Base-by-base conservation (phyloP, 37 sponge, comb jelly and placozoan genomes). In the Chondrilla cf. caribensis region DNA sequence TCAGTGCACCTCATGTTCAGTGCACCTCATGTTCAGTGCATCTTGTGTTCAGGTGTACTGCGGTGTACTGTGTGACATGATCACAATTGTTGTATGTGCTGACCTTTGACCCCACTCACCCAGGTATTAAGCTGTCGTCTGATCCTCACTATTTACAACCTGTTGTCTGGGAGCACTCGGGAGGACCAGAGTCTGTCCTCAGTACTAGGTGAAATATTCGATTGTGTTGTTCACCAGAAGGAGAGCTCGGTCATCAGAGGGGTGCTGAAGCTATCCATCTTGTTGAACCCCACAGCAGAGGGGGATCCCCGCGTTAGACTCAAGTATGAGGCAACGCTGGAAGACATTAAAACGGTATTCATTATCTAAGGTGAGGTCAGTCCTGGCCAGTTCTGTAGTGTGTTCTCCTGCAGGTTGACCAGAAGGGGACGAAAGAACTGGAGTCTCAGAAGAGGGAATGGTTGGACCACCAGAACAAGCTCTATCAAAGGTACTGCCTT, bases 291-390 rank as follows among this genome's bases (percentile, higher is more conserved):
- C 43, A 75, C 60, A 7, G 81, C 80, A 39, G 89, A 85, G 58
- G 41, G 62, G 14, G 86, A 81, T 22, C 51, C 66, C n/a, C n/a
- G 80, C 51, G n/a, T 38, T 4, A 83, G 65, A 31, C 86, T 86
- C 25, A 92, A 87, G 51, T 70, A 73, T 29, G 81, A 83, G 60
- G 35, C 42, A 18, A 57, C 81, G 17, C n/a, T 88, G 51, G 92
- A 92, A n/a, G 92, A 92, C n/a, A 82, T 92, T 83, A 92, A 38
- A 59, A 72, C 43, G 57, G 92, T 92, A 79, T 14, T 6, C 51
- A 47, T 6, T 47, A 11, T 47, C 51, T 47, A 47, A 14, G 51
- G 51, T 47, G 51, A 47, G 6, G 51, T 47, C 51, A 47, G 9
- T 14, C 51, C 51, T 47, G 6, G 6, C 6, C 25, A 51, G 3